Percentiles rank a stretch among this genome's conserved stretches.
Conservation (phyloP, 2,797 vertebrate species). For the Sardinella longiceps region DNA sequence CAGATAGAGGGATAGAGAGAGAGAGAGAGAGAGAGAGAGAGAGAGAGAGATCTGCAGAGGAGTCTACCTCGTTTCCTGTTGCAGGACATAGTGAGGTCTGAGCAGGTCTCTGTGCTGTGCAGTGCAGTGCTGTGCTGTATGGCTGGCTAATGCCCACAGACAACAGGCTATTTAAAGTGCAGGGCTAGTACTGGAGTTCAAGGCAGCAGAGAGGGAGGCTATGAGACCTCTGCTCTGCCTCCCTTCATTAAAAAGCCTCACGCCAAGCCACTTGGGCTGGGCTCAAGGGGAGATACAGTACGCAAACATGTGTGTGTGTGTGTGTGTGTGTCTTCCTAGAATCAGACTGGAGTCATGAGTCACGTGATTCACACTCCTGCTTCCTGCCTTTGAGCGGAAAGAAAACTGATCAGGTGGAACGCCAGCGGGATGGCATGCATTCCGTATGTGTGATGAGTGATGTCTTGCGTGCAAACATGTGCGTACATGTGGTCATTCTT, state of each 20-base stretch:
- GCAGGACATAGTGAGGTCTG: constrained; percentile 55
- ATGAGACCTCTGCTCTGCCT: not conserved
- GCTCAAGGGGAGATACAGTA: constrained; percentile 33
- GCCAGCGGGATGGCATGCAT: not conserved
- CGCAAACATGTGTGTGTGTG: constrained; percentile 10
- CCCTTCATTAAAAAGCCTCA: not conserved
- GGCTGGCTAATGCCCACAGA: not conserved
- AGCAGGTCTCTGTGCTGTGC: not conserved
- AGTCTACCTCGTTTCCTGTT: constrained; percentile 52
- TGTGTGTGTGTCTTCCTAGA: constrained; percentile 14
- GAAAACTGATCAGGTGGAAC: not conserved
- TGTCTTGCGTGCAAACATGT: no score
- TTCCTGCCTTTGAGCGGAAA: not conserved
- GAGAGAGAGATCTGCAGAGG: no score
- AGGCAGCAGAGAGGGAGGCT: not conserved
- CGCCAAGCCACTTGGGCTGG: constrained; percentile 21
- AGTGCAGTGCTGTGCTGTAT: constrained; percentile 29
- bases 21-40: no score
- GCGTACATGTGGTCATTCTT: not conserved
- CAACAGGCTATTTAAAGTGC: constrained; percentile 47
- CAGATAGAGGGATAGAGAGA: not conserved
- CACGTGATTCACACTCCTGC: not conserved
- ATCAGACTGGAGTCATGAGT: constrained; percentile 5
- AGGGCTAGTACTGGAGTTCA: not conserved
- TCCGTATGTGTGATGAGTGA: not conserved